These are phyloP conservation scores for Cladorhizidae sp. DNA, from an alignment of 37 sponge, comb jelly and placozoan species.

Conservation along the genomic window DNA sequence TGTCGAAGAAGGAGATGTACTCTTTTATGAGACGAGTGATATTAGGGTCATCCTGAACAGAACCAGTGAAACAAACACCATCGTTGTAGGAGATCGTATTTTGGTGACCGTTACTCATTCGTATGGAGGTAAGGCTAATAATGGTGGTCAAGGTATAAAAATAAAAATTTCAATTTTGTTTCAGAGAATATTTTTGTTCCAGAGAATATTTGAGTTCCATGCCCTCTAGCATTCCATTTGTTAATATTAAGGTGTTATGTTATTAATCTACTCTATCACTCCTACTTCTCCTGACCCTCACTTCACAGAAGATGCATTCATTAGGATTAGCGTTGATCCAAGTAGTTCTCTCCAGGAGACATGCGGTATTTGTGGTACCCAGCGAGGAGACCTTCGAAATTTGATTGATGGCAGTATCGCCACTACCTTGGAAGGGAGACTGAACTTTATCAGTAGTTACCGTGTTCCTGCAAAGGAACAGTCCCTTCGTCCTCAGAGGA, in stretches of 20 bases:
- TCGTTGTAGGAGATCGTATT: background rate
- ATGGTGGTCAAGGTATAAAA: too few relatives aligned
- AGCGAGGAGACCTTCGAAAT: slow-evolving; percentile 6
- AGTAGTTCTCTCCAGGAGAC: background rate
- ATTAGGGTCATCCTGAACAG: background rate
- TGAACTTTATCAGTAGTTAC: slow-evolving; percentile 38
- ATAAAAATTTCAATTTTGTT: too few relatives aligned
- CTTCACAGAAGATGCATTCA: background rate
- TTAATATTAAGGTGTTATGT: too few relatives aligned
- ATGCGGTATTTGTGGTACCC: slow-evolving; percentile 54
- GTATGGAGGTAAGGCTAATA: background rate
- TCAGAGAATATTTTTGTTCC: too few relatives aligned
- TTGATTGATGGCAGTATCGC: slow-evolving; percentile 17
- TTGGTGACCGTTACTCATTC: background rate
- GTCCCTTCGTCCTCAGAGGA: slow-evolving; percentile 40
- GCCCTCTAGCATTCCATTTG: too few relatives aligned
- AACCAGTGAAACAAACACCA: background rate
- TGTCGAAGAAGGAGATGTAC: background rate
- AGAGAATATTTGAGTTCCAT: too few relatives aligned
- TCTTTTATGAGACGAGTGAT: background rate
- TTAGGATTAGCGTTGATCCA: background rate
- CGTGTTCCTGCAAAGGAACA: slow-evolving; percentile 17
- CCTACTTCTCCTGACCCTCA: too few relatives aligned
- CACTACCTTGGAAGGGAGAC: slow-evolving; percentile 8
- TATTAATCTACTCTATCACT: background rate